Evolutionary conservation across 2,888 invertebrate species (phyloP).

Genomic region (Philereme transversata): DNA sequence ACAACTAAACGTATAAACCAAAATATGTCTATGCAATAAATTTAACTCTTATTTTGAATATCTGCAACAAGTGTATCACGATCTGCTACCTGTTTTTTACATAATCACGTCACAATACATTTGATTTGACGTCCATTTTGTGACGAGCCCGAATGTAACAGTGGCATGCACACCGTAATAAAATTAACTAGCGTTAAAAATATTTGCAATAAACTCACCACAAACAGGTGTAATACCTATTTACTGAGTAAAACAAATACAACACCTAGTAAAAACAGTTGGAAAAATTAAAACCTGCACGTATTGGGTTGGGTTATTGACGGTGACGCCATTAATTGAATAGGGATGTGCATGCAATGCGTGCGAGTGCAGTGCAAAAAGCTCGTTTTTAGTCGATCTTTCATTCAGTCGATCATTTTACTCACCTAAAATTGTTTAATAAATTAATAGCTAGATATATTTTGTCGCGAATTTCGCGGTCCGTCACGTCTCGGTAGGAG

Average conservation of each 20-base stretch:
- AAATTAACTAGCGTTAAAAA: conserved; percentile 1
- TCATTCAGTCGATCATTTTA: no score
- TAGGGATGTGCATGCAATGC: conserved; percentile 37
- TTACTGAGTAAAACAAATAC: conserved; percentile 32
- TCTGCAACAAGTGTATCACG: conserved; percentile 33
- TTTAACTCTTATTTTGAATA: conserved; percentile 14
- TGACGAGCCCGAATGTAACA: conserved; percentile 51
- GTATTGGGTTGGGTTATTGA: conserved; percentile 68
- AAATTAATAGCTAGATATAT: no score
- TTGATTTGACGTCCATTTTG: conserved; percentile 78
- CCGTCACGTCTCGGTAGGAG: no score
- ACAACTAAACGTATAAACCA: background rate
- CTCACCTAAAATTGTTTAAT: no score
- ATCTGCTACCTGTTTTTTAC: conserved; percentile 56
- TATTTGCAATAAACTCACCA: conserved; percentile 21
- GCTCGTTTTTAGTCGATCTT: no score
- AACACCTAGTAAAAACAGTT: conserved; percentile 45
- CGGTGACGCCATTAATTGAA: conserved; percentile 75
- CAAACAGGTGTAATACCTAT: conserved; percentile 11
- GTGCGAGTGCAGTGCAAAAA: background rate
- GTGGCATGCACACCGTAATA: conserved; percentile 4
- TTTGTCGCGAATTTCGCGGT: no score
- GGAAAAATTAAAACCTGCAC: conserved; percentile 54
- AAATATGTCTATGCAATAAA: conserved; percentile 13
- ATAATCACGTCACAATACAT: conserved; percentile 77